These are phyloP conservation scores for Lycaon pictus DNA, from an alignment of 2,113 vertebrate species.

Conservation along the genomic window DNA sequence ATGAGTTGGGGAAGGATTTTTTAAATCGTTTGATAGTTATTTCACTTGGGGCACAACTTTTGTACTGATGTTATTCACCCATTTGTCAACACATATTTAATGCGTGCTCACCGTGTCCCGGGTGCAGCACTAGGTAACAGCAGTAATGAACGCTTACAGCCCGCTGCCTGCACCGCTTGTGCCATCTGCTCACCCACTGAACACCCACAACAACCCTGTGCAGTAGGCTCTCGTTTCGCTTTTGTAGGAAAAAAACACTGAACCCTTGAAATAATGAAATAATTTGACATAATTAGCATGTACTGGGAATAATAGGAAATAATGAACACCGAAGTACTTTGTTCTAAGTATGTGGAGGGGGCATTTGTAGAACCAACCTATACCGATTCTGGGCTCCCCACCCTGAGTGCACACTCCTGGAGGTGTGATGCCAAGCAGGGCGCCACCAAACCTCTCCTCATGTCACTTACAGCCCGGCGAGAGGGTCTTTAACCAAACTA, in stretches of 20 bases:
- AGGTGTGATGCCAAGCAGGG: fast-evolving
- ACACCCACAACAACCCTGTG: fast-evolving
- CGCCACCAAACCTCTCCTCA: fast-evolving
- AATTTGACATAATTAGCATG: not conserved
- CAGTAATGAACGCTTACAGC: fast-evolving
- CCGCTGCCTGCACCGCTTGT: fast-evolving
- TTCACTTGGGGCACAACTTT: not conserved
- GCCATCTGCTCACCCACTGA: fast-evolving
- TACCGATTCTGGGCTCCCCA: fast-evolving
- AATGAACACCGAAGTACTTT: not conserved
- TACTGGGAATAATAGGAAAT: not conserved
- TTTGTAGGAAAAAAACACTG: not conserved
- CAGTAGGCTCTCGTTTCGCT: not conserved
- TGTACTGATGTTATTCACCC: not conserved
- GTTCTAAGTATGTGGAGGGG: not conserved
- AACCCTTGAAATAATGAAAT: not conserved
- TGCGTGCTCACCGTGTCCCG: fast-evolving
- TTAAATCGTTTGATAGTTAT: not conserved
- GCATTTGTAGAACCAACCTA: fast-evolving
- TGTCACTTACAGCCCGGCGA: not conserved
- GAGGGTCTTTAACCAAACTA: not conserved
- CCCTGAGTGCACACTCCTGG: not conserved
- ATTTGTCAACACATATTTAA: not conserved
- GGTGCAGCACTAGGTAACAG: fast-evolving
- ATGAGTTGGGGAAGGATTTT: not conserved